A percentile compares a stretch with the other conserved stretches of the same genome.
phyloP scores from a whole-genome alignment of 2,888 invertebrate species.

The Eulithis testata region DNA sequence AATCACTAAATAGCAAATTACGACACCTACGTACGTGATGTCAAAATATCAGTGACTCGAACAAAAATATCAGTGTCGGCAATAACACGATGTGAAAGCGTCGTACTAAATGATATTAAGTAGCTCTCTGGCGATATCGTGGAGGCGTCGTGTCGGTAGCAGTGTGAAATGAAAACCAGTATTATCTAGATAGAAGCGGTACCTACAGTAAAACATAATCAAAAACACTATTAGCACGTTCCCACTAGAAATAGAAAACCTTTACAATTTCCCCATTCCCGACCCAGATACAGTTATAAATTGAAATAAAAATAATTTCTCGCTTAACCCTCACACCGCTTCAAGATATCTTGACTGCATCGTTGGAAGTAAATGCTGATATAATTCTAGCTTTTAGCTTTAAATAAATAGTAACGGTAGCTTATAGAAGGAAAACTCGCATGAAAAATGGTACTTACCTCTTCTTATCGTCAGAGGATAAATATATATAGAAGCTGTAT shows the following conservation, averaged over 20 bases:
- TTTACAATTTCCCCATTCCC: slow-evolving; percentile 32
- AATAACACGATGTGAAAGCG: too few relatives aligned
- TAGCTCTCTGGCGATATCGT: too few relatives aligned
- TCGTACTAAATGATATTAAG: too few relatives aligned
- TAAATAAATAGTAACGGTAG: slow-evolving; percentile 7
- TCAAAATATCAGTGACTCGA: too few relatives aligned
- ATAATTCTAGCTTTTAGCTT: slow-evolving; percentile 69
- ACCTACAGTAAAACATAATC: slow-evolving; percentile 19
- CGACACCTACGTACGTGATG: too few relatives aligned
- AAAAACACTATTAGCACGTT: slow-evolving; percentile 19
- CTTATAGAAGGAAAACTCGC: slow-evolving; percentile 15
- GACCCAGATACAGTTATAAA: slow-evolving; percentile 41
- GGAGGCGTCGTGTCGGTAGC: too few relatives aligned
- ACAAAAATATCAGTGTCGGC: too few relatives aligned
- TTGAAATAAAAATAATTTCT: slow-evolving; percentile 70
- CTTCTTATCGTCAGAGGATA: too few relatives aligned
- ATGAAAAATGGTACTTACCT: neutral
- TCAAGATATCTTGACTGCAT: slow-evolving; percentile 79
- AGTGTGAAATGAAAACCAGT: too few relatives aligned
- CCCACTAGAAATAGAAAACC: slow-evolving; percentile 27
- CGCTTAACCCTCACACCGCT: slow-evolving; percentile 66
- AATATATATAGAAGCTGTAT: neutral
- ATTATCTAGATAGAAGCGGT: too few relatives aligned
- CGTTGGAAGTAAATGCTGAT: slow-evolving; percentile 81
- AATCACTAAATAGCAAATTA: too few relatives aligned